Conservation (phyloP, 2,888 invertebrate species). For the Lacanobia wlatinum region DNA sequence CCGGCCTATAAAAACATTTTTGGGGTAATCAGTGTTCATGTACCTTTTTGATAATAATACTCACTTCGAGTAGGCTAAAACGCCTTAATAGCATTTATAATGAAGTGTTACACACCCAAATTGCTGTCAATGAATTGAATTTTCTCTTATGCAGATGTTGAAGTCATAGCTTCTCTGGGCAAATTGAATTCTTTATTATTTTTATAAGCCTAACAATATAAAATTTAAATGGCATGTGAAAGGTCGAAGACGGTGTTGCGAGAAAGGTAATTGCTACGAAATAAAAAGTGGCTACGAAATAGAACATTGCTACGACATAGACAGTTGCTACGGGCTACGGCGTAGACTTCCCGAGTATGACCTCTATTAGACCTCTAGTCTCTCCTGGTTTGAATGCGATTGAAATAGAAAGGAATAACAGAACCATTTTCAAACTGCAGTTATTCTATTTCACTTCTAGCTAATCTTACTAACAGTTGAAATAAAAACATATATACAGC, state of each 20-base stretch:
- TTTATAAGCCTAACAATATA: slow-evolving; percentile 19
- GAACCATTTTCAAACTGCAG: not conserved
- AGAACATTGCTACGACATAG: slow-evolving; percentile 1
- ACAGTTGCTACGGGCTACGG: slow-evolving; percentile 9
- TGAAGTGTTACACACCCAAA: slow-evolving; percentile 25
- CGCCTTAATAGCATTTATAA: slow-evolving; percentile 29
- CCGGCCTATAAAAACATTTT: not conserved
- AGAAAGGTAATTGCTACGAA: not conserved
- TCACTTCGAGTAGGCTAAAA: slow-evolving; percentile 7
- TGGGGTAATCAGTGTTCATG: not conserved
- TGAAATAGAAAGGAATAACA: not conserved
- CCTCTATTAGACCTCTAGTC: slow-evolving; percentile 31
- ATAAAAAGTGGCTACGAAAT: slow-evolving; percentile 1
- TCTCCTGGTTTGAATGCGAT: slow-evolving; percentile 11
- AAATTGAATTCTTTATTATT: slow-evolving; percentile 34
- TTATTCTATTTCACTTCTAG: not conserved
- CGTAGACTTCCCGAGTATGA: slow-evolving; percentile 1
- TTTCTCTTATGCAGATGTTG: slow-evolving; percentile 18
- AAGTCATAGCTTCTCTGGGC: slow-evolving; percentile 9
- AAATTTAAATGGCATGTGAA: slow-evolving; percentile 3
- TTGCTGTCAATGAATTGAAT: slow-evolving; percentile 29
- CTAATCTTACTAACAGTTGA: slow-evolving; percentile 1
- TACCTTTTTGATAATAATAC: not conserved
- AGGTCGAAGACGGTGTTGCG: slow-evolving; percentile 1
- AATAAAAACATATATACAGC: too few relatives aligned